Percentiles rank a stretch among this genome's conserved stretches.
phyloP scores from a whole-genome alignment of 2,888 invertebrate genomes.

The Geophilus truncorum region DNA sequence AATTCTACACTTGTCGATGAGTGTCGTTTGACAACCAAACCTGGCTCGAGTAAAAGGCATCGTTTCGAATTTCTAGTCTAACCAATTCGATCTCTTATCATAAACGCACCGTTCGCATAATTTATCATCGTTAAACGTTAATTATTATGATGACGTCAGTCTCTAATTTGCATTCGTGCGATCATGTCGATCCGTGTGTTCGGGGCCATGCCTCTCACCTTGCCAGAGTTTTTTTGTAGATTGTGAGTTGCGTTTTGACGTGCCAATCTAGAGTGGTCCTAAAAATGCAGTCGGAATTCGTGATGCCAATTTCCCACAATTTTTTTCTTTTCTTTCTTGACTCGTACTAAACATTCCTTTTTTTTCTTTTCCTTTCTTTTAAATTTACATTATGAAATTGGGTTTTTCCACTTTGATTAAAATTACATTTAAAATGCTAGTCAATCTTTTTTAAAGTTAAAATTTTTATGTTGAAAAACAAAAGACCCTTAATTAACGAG shows the following conservation, averaged over 20 bases:
- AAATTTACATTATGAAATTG: neutral
- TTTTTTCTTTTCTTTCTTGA: neutral
- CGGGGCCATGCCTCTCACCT: constrained; percentile 27
- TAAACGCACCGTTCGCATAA: no score
- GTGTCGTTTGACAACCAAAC: neutral
- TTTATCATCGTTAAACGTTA: no score
- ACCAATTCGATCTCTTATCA: neutral
- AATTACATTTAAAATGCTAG: neutral
- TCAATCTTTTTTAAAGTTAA: neutral
- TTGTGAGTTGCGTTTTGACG: constrained; percentile 21
- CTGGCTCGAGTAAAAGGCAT: constrained; percentile 35
- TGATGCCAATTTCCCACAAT: neutral
- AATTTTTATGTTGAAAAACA: neutral
- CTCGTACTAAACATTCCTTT: neutral
- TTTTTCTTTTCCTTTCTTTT: neutral
- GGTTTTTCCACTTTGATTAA: no score
- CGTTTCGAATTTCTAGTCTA: neutral
- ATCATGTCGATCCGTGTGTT: neutral
- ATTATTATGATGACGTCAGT: no score
- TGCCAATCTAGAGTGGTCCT: constrained; percentile 28
- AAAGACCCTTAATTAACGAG: no score
- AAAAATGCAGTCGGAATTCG: neutral
- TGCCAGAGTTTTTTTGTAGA: neutral
- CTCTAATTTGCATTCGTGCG: no score
- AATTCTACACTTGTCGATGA: neutral